Percentiles rank a stretch among this genome's conserved stretches.
These are phyloP conservation scores for Onychomys torridus DNA, from an alignment of 2,797 vertebrate species.

Conservation along the genomic window DNA sequence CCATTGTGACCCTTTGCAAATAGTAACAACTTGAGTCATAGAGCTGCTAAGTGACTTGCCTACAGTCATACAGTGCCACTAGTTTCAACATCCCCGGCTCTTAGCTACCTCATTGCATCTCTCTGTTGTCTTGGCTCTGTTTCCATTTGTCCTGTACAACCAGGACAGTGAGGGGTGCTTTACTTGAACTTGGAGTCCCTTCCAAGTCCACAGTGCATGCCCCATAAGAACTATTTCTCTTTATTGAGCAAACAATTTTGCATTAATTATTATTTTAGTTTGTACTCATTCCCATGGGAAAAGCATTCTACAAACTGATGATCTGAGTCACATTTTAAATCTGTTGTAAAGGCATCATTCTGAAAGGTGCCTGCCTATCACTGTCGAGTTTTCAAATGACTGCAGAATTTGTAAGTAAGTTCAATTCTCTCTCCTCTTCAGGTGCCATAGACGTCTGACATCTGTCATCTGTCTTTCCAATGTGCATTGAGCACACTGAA, in stretches of 20 bases:
- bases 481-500: background rate
- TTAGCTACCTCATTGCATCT: rapidly evolving
- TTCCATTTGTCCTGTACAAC: background rate
- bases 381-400: background rate
- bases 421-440: background rate
- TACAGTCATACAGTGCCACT: background rate
- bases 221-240: background rate
- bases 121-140: background rate
- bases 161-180: too few relatives aligned
- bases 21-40: background rate
- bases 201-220: background rate
- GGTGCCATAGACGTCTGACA: background rate
- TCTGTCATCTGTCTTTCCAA: background rate
- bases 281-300: background rate
- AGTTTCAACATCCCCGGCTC: background rate
- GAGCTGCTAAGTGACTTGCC: background rate
- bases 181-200: background rate
- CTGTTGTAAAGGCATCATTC: background rate
- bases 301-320: background rate
- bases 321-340: background rate
- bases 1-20: background rate
- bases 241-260: background rate
- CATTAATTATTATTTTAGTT: constrained; percentile 32
- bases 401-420: background rate
- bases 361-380: background rate